Conservation (phyloP, 2,797 vertebrate species). For the Cheirogaleus major region DNA sequence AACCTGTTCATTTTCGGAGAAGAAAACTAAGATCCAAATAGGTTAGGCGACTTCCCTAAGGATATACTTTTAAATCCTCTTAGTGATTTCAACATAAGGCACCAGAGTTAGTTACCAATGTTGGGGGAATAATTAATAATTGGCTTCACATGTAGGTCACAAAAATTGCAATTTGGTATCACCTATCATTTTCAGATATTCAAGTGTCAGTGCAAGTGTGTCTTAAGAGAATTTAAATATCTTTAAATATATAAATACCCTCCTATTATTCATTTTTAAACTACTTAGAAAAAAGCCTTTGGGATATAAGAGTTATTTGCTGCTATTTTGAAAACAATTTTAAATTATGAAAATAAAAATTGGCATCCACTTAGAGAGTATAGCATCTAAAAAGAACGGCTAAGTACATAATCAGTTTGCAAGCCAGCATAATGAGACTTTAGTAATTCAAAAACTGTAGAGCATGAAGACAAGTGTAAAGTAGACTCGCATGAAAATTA, state of each 20-base stretch:
- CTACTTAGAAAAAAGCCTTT: constrained; percentile 25
- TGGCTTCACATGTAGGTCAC: constrained; percentile 1
- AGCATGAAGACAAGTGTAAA: background rate
- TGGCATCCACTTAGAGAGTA: background rate
- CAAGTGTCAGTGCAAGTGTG: background rate
- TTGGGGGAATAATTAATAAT: background rate
- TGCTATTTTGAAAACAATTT: constrained; percentile 15
- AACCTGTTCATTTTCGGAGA: constrained; percentile 56
- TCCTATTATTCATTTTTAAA: background rate
- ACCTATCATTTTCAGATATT: background rate
- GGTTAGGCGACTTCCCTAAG: constrained; percentile 30
- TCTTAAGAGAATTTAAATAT: constrained; percentile 11
- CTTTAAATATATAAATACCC: background rate
- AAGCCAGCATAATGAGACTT: background rate
- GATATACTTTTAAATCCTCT: constrained; percentile 50
- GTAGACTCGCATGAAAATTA: background rate
- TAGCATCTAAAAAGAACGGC: background rate
- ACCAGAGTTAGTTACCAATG: background rate
- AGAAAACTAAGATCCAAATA: constrained; percentile 44
- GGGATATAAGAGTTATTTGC: background rate
- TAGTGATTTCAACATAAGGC: constrained; percentile 42
- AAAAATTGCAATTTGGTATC: background rate
- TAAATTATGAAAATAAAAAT: constrained; percentile 16
- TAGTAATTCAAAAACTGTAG: background rate
- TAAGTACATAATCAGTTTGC: background rate